phyloP scores from a whole-genome alignment of 2,113 vertebrate genomes.

The Gasterosteus nipponicus region DNA sequence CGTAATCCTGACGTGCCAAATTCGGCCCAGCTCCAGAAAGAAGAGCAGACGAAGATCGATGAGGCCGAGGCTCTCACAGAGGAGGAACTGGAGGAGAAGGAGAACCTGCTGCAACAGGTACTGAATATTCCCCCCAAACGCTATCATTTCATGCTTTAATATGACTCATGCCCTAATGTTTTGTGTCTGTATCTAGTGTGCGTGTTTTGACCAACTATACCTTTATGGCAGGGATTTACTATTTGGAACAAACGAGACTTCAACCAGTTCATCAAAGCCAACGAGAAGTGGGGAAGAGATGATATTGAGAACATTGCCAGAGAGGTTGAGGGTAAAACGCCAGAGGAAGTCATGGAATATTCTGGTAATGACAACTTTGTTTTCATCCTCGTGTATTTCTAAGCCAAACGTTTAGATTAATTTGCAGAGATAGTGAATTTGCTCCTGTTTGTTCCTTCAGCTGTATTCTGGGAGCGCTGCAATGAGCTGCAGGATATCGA shows the following conservation, averaged over 20 bases:
- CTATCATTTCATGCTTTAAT: background rate
- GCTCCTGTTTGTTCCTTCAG: constrained; percentile 70
- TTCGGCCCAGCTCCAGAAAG: constrained; percentile 92
- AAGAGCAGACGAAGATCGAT: constrained; percentile 97
- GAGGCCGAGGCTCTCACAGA: constrained; percentile 95
- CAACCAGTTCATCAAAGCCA: constrained; percentile 99
- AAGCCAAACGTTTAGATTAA: background rate
- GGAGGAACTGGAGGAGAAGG: constrained; percentile 97
- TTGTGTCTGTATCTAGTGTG: background rate
- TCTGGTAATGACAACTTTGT: constrained; percentile 83
- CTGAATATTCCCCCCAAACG: background rate
- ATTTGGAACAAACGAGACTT: constrained; percentile 99
- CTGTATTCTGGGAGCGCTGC: constrained; percentile 99
- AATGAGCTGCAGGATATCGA: constrained; percentile 99
- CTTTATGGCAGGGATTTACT: constrained; percentile 89
- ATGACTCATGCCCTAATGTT: background rate
- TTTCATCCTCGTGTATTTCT: background rate
- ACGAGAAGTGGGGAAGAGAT: constrained; percentile 98
- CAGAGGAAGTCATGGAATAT: constrained; percentile 98
- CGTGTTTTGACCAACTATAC: background rate
- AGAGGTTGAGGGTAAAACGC: constrained; percentile 97
- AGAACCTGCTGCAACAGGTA: constrained; percentile 96
- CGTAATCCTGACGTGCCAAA: constrained; percentile 96
- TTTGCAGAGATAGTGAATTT: background rate
- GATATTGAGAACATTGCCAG: constrained; percentile 98